These are phyloP conservation scores for Hucho hucho DNA, from an alignment of 2,113 vertebrate genomes.

Conservation along the genomic window DNA sequence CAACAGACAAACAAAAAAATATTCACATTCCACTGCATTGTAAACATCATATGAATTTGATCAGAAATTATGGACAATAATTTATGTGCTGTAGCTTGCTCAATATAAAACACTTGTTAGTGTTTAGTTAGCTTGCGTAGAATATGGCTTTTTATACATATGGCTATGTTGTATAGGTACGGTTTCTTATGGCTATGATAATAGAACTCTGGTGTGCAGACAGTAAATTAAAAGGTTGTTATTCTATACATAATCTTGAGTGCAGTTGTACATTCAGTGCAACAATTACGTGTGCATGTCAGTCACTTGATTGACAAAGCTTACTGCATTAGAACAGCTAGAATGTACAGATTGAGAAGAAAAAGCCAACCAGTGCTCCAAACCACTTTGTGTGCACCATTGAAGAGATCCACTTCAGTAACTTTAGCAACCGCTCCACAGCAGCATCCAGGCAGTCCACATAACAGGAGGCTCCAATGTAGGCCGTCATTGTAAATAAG, in stretches of 20 bases:
- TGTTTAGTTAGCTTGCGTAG: slow-evolving; percentile 46
- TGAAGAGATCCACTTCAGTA: slow-evolving; percentile 24
- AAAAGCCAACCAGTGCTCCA: slow-evolving; percentile 63
- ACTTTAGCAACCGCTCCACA: slow-evolving; percentile 45
- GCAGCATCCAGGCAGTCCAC: slow-evolving; percentile 44
- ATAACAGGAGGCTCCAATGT: slow-evolving; percentile 46
- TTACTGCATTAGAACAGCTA: slow-evolving; percentile 42
- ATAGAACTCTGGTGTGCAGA: slow-evolving; percentile 35
- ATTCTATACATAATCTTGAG: slow-evolving; percentile 1
- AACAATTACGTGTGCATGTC: slow-evolving; percentile 45
- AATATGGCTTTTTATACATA: slow-evolving; percentile 33
- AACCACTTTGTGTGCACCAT: slow-evolving; percentile 66
- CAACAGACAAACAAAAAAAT: background rate
- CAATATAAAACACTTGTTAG: slow-evolving; percentile 50
- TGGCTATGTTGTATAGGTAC: slow-evolving; percentile 30
- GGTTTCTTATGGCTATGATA: slow-evolving; percentile 11
- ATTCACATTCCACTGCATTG: slow-evolving; percentile 24
- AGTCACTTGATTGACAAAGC: slow-evolving; percentile 54
- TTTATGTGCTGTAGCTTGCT: slow-evolving; percentile 50
- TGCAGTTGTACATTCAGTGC: slow-evolving; percentile 50
- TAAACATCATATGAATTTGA: slow-evolving; percentile 62
- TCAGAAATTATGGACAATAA: slow-evolving; percentile 32
- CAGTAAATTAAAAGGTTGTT: slow-evolving; percentile 19
- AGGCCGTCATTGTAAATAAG: too few relatives aligned
- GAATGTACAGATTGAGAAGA: slow-evolving; percentile 22